Conservation (phyloP, 2,888 invertebrate genomes). For the Drosophila austrosaltans region DNA sequence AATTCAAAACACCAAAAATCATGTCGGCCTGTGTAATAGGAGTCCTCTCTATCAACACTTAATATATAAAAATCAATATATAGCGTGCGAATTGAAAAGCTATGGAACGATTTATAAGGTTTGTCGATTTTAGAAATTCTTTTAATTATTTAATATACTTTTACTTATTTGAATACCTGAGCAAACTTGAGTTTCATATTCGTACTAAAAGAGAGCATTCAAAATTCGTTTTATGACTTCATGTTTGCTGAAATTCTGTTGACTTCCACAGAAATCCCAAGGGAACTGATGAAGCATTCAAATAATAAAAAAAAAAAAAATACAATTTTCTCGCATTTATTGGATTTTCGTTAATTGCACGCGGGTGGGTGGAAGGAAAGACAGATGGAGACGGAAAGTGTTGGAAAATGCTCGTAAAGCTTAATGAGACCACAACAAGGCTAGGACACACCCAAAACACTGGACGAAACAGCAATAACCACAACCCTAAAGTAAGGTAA, state of each 20-base stretch:
- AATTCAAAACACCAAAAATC: too few species aligned
- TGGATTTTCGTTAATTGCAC: slow-evolving; percentile 70
- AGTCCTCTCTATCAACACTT: too few species aligned
- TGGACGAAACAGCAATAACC: slow-evolving; percentile 15
- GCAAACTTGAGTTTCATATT: too few species aligned
- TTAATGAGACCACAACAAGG: slow-evolving; percentile 34
- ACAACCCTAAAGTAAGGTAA: slow-evolving; percentile 46
- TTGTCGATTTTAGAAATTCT: too few species aligned
- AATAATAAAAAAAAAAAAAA: neutral
- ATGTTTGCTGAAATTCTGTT: neutral
- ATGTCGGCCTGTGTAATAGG: too few species aligned
- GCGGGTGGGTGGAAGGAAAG: slow-evolving; percentile 28
- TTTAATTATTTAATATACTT: too few species aligned
- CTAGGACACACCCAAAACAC: slow-evolving; percentile 47
- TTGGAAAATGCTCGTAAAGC: slow-evolving; percentile 46
- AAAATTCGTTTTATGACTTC: neutral
- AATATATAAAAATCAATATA: too few species aligned
- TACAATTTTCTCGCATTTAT: slow-evolving; percentile 47
- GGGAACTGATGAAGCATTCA: slow-evolving; percentile 19
- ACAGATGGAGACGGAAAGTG: slow-evolving; percentile 22
- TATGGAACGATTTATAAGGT: too few species aligned
- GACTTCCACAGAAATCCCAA: slow-evolving; percentile 4
- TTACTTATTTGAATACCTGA: too few species aligned
- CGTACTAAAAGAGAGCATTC: neutral
- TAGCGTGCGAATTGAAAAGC: too few species aligned